Conservation (phyloP, 2,888 invertebrate genomes). For the Sceliomorpha sp. region DNA sequence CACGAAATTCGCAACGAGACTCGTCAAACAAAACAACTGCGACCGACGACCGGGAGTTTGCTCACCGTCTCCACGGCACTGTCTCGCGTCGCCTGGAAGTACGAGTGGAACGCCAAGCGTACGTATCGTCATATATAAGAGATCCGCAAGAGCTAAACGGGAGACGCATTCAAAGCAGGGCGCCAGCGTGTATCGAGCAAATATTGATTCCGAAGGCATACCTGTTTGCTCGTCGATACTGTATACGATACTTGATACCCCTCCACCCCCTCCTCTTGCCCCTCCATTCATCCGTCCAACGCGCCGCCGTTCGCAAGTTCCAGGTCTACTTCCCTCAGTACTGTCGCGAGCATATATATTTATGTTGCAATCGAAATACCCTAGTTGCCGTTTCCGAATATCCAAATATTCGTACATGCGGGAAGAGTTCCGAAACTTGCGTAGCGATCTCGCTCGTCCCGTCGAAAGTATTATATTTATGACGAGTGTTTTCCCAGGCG, state of each 20-base stretch:
- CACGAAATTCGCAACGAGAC: no score
- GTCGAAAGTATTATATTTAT: no score
- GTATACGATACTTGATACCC: slow-evolving; percentile 9
- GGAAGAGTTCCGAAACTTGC: no score
- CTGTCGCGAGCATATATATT: no score
- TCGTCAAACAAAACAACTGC: no score
- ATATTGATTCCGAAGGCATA: slow-evolving; percentile 75
- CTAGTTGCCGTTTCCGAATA: no score
- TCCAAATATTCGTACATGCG: no score
- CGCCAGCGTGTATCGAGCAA: slow-evolving; percentile 72
- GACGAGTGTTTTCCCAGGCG: no score
- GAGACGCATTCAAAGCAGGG: slow-evolving; percentile 66
- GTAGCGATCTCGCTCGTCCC: no score
- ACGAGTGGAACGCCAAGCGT: slow-evolving; percentile 35
- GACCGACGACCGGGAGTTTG: slow-evolving; percentile 24
- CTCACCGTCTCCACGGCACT: slow-evolving; percentile 18
- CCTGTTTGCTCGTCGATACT: slow-evolving; percentile 69
- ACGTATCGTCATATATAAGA: slow-evolving; percentile 59
- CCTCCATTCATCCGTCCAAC: slow-evolving; percentile 3
- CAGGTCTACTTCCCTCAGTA: slow-evolving; percentile 26
- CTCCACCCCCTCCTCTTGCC: slow-evolving; percentile 7
- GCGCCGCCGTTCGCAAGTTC: slow-evolving; percentile 33
- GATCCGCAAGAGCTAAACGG: slow-evolving; percentile 51
- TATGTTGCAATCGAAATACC: no score
- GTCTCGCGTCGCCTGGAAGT: slow-evolving; percentile 32